phyloP scores from a whole-genome alignment of 2,888 invertebrate genomes.

The Machimus rusticus region DNA sequence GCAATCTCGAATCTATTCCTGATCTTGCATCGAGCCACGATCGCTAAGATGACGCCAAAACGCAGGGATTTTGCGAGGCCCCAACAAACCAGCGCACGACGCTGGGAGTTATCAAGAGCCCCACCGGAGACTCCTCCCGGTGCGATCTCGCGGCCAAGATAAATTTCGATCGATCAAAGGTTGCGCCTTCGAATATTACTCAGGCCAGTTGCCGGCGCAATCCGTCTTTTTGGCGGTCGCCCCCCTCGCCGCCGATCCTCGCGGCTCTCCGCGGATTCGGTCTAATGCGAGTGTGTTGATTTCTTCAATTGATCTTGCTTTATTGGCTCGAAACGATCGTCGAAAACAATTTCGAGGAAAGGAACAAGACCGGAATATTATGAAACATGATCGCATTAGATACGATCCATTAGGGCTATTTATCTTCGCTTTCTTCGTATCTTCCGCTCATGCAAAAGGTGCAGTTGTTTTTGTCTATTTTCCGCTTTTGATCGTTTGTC shows the following conservation, averaged over 20 bases:
- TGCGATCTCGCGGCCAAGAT: not conserved
- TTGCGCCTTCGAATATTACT: constrained; percentile 24
- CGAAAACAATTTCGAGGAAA: constrained; percentile 25
- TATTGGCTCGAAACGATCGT: constrained; percentile 26
- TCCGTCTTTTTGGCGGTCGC: not conserved
- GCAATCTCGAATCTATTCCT: not conserved
- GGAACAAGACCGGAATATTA: constrained; percentile 29
- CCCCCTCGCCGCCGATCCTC: not conserved
- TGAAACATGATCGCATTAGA: constrained; percentile 41
- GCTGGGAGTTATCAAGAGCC: not conserved
- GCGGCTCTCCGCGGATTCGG: not conserved
- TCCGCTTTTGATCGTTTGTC: not conserved
- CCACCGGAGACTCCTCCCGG: not conserved
- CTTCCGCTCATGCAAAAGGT: constrained; percentile 2
- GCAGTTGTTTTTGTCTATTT: constrained; percentile 2
- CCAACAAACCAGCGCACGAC: not conserved
- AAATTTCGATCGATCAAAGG: constrained; percentile 19
- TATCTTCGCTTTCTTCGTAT: constrained; percentile 29
- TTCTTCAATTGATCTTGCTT: constrained; percentile 23
- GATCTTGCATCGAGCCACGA: not conserved
- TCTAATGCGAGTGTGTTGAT: constrained; percentile 23
- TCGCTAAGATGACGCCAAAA: not conserved
- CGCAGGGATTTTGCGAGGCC: not conserved
- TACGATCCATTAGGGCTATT: constrained; percentile 38
- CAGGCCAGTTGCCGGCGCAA: not conserved